Base-by-base conservation (phyloP, 2,888 invertebrate species). In the Limenitis camilla region DNA sequence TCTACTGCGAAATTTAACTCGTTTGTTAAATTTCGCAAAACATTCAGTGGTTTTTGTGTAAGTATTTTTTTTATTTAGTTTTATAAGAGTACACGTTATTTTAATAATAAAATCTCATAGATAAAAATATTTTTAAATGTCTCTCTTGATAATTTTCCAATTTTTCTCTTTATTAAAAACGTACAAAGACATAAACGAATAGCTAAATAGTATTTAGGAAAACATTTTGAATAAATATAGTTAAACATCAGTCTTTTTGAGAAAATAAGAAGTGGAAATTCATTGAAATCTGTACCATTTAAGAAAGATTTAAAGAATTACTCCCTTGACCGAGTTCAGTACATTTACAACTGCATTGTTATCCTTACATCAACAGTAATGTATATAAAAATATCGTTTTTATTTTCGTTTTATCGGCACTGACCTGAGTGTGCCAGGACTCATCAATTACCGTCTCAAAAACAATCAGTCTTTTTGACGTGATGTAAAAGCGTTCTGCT, bases 401-500 rank as follows among this genome's bases (percentile, higher is more conserved):
- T 40, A 40, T 49, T 44, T 44, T 40, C 27, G 19, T 53, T 53
- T 53, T 44, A 44, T 49, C 44, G 40, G n/a, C 32, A 28, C 49
- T 49, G 49, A 49, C 44, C 49, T 32, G 49, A 36, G 31, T 49
- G 40, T 49, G 35, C n/a, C 9, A 44, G 27, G 49, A 35, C 36
- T 45, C 49, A 45, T 53, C 53, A 49, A 36, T 53, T 45, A 36
- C 40, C 27, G 39, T 49, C 48, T 41, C 43, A n/a, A n/a, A 44
- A 49, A 49, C 53, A 49, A 53, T 53, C 49, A 36, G 44, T 53
- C 53, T 49, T 40, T 53, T 45, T 41, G 53, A 49, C 49, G 40
- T 49, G 30, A 35, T 36, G 35, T 49, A 53, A 53, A 49, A 53
- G 49, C 40, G 43, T 49, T 49, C 32, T 42, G 19, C 35, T 27